A percentile compares a stretch with the other conserved stretches of the same genome.
phyloP scores from a whole-genome alignment of 2,113 vertebrate species.

The Alethe diademata region DNA sequence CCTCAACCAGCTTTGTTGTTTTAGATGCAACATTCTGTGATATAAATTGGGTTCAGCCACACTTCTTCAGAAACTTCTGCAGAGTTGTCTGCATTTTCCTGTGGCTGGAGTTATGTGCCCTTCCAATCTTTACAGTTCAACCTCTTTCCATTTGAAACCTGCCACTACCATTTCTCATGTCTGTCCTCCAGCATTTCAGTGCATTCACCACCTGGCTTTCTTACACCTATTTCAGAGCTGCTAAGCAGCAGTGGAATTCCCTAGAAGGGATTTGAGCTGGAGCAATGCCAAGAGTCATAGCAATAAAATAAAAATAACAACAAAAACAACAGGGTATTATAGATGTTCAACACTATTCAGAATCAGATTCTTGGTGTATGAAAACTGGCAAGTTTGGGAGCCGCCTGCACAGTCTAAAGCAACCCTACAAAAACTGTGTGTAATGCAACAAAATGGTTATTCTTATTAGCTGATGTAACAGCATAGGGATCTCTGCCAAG shows the following conservation, averaged over 20 bases:
- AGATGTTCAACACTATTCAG: background rate
- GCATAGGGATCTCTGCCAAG: conserved; percentile 28
- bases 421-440: conserved; percentile 3
- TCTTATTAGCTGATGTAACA: conserved; percentile 60
- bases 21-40: background rate
- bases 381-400: background rate
- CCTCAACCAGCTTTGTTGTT: background rate
- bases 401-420: background rate
- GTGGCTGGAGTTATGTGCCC: background rate
- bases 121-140: background rate
- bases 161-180: background rate
- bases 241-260: conserved; percentile 17
- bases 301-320: conserved; percentile 45
- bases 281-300: background rate
- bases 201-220: background rate
- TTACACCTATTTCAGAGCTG: background rate
- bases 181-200: background rate
- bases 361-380: background rate
- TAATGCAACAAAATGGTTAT: conserved; percentile 50
- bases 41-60: background rate
- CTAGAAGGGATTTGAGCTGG: background rate
- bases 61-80: background rate
- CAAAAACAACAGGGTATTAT: background rate
- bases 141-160: background rate
- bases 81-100: background rate